A percentile compares a stretch with the other conserved stretches of the same genome.
These are phyloP conservation scores for Bagarius yarrelli DNA, from an alignment of 2,113 vertebrate genomes.

Conservation along the genomic window DNA sequence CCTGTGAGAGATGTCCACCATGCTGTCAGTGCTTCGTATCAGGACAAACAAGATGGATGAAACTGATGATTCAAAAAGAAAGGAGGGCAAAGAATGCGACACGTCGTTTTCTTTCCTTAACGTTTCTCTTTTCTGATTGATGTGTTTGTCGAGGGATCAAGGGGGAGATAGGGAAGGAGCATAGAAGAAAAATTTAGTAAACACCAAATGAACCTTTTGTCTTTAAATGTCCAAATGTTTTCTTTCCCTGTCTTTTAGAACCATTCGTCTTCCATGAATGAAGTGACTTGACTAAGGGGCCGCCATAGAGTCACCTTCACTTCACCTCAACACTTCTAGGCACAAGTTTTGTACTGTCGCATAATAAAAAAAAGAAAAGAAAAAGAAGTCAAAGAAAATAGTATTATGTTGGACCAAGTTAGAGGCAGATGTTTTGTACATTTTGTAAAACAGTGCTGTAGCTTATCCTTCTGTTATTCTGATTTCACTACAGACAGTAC, in stretches of 20 bases:
- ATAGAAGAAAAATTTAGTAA: background rate
- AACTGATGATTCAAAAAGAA: conserved; percentile 35
- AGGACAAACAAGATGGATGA: conserved; percentile 28
- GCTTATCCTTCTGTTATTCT: conserved; percentile 82
- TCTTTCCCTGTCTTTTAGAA: conserved; percentile 76
- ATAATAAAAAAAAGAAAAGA: conserved; percentile 58
- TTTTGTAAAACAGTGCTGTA: conserved; percentile 99
- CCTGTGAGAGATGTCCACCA: background rate
- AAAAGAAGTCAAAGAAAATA: conserved; percentile 60
- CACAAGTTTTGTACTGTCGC: conserved; percentile 80
- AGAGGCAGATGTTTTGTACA: conserved; percentile 96
- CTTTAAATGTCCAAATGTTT: conserved; percentile 36
- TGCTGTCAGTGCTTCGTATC: conserved; percentile 27
- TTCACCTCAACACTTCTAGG: conserved; percentile 86
- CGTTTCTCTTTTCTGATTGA: conserved; percentile 27
- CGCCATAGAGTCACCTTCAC: conserved; percentile 83
- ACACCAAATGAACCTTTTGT: background rate
- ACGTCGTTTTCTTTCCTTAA: background rate
- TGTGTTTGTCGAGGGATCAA: conserved; percentile 13
- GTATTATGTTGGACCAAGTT: conserved; percentile 93
- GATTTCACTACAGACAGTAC: conserved; percentile 85
- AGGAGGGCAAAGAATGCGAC: conserved; percentile 6
- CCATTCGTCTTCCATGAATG: conserved; percentile 96
- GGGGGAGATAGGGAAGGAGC: no score
- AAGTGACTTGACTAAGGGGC: conserved; percentile 92